Percentiles rank a stretch among this genome's conserved stretches.
Conservation (phyloP, 2,888 invertebrate genomes). For the Tetanocera ferruginea region DNA sequence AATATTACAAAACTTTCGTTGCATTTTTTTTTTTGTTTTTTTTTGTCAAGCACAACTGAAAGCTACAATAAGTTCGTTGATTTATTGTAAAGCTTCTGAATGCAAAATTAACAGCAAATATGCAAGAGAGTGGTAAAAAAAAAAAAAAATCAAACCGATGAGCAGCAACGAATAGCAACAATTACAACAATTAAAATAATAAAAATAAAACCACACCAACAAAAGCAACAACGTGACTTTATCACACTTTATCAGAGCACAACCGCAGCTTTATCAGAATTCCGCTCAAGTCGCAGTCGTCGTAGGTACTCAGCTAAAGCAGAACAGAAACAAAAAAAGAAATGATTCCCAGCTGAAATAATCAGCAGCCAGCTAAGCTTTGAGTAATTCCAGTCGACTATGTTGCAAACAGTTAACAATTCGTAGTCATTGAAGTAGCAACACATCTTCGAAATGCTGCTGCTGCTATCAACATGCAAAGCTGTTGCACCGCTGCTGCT, state of each 20-base stretch:
- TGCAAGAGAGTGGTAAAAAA: too few relatives aligned
- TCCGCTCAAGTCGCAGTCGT: constrained; percentile 4
- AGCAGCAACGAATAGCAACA: too few relatives aligned
- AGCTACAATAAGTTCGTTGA: too few relatives aligned
- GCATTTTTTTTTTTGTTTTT: too few relatives aligned
- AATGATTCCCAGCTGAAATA: background rate
- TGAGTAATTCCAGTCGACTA: background rate
- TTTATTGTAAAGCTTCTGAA: too few relatives aligned
- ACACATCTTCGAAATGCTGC: background rate
- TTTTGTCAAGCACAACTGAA: too few relatives aligned
- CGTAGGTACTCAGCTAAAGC: background rate
- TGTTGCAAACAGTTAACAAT: background rate
- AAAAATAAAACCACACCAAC: background rate
- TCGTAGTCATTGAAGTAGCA: background rate
- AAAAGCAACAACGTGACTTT: background rate
- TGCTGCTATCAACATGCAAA: background rate
- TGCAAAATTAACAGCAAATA: too few relatives aligned
- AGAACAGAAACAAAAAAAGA: background rate
- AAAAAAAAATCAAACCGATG: too few relatives aligned
- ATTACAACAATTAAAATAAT: background rate
- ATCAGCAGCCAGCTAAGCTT: background rate
- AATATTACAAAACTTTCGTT: too few relatives aligned
- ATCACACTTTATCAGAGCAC: constrained; percentile 12
- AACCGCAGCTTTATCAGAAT: constrained; percentile 26
- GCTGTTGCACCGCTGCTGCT: background rate